Base-by-base conservation (phyloP, 2,888 invertebrate species). In the Lasioglossum zephyrum region DNA sequence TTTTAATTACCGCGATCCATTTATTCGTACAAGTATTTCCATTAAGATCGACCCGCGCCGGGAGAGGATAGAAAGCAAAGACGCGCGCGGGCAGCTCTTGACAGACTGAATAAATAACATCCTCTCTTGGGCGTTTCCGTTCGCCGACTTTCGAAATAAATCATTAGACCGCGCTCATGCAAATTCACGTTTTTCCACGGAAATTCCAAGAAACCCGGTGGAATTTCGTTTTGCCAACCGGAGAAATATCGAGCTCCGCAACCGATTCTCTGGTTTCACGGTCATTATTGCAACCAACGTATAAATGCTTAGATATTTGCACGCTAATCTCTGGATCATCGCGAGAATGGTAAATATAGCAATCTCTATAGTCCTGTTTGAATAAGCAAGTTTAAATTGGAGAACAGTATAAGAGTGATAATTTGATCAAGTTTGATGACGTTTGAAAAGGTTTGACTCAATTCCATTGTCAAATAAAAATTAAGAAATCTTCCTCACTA, bases 91-190 rank as follows among this genome's bases (percentile, higher is more conserved):
- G 66, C 36, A 69, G 66, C 36, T 69, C 31, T 73, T 44, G 44
- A 47, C 73, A 44, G 60, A 75, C 39, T 16, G 60, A 39, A 74
- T 74, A 53, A 74, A 53, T 47, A 53, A 74, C 39, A 74, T 49
- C 47, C 39, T 66, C 66, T 36, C 36, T 36, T 36, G 66, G 36
- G 66, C 66, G 66, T 66, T 66, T 36, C 36, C 36, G 66, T 66
- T 36, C 18, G 66, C 31, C 66, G 66, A 22, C 66, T 66, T 66
- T 66, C 66, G 66, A 66, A 66, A 36, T 66, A 66, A 66, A 66
- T 66, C 63, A 63, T 63, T 63, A 63, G 31, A 31, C 63, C 63
- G 31, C 13, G 63, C 31, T 63, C 26, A 63, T 63, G 63, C 63
- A 63, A 63, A 63, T 63, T 63, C 63, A 31, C 63, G 63, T 63